Percentiles rank a stretch among this genome's conserved stretches.
Conservation (phyloP, 2,113 vertebrate species). For the Trichomycterus rosablanca region DNA sequence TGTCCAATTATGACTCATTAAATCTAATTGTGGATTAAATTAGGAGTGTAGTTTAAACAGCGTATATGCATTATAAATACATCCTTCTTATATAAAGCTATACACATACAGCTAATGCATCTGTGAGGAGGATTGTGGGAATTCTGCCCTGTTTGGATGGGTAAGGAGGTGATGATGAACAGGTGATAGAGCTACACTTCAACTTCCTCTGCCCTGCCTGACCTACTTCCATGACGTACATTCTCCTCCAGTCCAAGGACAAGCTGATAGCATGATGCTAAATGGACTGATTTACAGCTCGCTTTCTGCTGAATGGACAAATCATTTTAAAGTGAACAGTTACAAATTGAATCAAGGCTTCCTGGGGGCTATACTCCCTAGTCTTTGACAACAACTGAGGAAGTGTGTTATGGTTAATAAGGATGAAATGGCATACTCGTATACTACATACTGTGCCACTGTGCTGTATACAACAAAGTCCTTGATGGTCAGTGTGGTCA, state of each 20-base stretch:
- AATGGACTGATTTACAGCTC: neutral
- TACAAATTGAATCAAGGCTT: neutral
- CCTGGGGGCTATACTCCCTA: neutral
- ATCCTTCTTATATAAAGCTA: neutral
- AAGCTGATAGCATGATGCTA: slow-evolving; percentile 15
- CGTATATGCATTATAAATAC: too few relatives aligned
- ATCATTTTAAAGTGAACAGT: neutral
- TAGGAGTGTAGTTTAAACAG: too few relatives aligned
- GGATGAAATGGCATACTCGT: too few relatives aligned
- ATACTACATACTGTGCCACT: too few relatives aligned
- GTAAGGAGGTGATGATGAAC: slow-evolving; percentile 12
- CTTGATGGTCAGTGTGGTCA: too few relatives aligned
- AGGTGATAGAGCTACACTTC: slow-evolving; percentile 19
- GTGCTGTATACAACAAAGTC: too few relatives aligned
- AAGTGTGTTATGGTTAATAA: too few relatives aligned
- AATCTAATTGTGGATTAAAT: neutral
- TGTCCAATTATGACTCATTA: neutral
- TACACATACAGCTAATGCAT: neutral
- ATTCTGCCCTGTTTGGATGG: slow-evolving; percentile 44
- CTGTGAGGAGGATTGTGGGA: slow-evolving; percentile 40
- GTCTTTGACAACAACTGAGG: too few relatives aligned
- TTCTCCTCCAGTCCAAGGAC: slow-evolving; percentile 7
- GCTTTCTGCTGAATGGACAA: neutral
- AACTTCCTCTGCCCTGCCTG: slow-evolving; percentile 9
- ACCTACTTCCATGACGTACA: neutral